Conservation (phyloP, 1,140 invertebrate species). For the Cotesia chilonis region DNA sequence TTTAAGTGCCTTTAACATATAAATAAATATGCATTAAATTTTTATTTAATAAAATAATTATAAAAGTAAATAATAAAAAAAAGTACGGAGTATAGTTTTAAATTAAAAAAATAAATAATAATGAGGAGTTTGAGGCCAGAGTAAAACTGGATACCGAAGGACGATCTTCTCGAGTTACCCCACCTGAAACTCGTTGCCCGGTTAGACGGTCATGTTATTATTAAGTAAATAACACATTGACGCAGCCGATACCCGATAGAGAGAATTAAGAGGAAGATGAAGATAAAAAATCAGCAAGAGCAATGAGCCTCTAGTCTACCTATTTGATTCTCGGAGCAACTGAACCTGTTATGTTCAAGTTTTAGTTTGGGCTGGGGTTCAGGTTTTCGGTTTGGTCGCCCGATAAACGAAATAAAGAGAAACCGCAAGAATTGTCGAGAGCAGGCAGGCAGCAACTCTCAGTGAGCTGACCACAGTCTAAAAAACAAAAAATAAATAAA, state of each 20-base stretch:
- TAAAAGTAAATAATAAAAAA: constrained; percentile 4
- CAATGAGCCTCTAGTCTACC: too few relatives aligned
- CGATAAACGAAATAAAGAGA: neutral
- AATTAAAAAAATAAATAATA: constrained; percentile 3
- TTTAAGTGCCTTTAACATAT: too few relatives aligned
- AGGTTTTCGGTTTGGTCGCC: too few relatives aligned
- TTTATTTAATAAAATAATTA: too few relatives aligned
- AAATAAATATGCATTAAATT: too few relatives aligned
- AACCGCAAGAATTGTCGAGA: constrained; percentile 24
- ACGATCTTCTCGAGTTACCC: constrained; percentile 14
- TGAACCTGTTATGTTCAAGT: too few relatives aligned
- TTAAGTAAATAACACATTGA: constrained; percentile 39
- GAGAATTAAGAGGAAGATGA: neutral
- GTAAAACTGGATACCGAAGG: constrained; percentile 20
- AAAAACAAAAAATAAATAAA: neutral
- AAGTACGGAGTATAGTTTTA: neutral
- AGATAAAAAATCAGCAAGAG: neutral
- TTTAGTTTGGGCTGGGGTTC: too few relatives aligned
- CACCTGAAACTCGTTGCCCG: constrained; percentile 10
- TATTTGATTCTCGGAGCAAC: too few relatives aligned
- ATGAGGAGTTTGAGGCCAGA: neutral
- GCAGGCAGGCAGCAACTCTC: neutral
- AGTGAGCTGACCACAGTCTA: too few relatives aligned
- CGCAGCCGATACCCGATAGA: neutral
- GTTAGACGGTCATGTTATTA: constrained; percentile 34